A percentile compares a stretch with the other conserved stretches of the same genome.
Conservation (phyloP, 2,888 invertebrate species). For the Pristionchus fissidentatus region DNA sequence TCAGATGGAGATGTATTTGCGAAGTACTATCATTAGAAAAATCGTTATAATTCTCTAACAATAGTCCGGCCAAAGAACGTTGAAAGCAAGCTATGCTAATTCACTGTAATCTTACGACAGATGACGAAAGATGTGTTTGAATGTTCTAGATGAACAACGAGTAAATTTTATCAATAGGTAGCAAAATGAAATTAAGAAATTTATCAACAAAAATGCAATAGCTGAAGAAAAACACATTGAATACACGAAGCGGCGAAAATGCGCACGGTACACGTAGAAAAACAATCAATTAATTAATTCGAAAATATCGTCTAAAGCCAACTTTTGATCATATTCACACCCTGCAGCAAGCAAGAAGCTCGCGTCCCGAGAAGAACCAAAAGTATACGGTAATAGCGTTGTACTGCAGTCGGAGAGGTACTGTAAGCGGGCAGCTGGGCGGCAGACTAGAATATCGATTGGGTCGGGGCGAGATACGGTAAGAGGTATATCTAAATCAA, state of each 20-base stretch:
- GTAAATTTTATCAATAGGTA: not conserved
- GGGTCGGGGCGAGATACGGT: conserved; percentile 1
- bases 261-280: not conserved
- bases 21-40: too few species aligned
- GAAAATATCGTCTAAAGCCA: not conserved
- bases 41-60: not conserved
- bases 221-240: too few species aligned
- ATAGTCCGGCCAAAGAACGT: too few species aligned
- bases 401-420: not conserved
- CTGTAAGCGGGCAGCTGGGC: not conserved
- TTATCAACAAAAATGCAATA: conserved; percentile 41
- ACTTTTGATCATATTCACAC: not conserved
- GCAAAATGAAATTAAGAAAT: not conserved
- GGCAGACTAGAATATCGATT: not conserved
- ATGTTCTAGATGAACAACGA: too few species aligned
- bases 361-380: not conserved
- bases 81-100: too few species aligned
- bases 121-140: too few species aligned
- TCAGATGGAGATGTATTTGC: too few species aligned
- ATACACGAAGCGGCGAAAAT: conserved; percentile 12
- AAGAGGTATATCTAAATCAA: not conserved
- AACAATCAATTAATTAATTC: not conserved
- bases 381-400: not conserved
- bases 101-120: too few species aligned
- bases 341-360: not conserved